Percentiles rank a stretch among this genome's conserved stretches.
phyloP scores from a whole-genome alignment of 2,797 vertebrate genomes.

The Cirrhinus molitorella region DNA sequence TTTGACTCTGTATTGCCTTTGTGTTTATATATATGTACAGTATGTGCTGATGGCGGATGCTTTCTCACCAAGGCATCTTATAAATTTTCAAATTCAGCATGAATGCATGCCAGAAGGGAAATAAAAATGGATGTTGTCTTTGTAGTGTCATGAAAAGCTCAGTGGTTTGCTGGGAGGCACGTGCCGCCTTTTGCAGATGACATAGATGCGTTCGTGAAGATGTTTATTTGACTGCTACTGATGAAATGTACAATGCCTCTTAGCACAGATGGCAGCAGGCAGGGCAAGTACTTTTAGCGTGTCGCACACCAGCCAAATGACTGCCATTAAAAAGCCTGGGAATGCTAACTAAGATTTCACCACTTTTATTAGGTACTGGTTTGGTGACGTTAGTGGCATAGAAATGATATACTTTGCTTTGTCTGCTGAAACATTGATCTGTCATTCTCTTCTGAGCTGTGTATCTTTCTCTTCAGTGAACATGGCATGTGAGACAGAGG shows the following conservation, averaged over 20 bases:
- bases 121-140: conserved; percentile 27
- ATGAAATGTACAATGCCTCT: background rate
- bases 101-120: conserved; percentile 20
- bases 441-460: background rate
- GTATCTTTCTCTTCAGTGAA: conserved; percentile 2
- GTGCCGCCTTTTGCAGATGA: conserved; percentile 17
- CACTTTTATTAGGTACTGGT: background rate
- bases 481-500: background rate
- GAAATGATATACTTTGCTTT: background rate
- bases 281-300: background rate
- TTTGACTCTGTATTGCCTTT: background rate
- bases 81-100: conserved; percentile 7
- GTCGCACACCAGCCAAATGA: background rate
- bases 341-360: background rate
- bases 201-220: background rate
- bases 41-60: conserved; percentile 4
- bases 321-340: background rate
- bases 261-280: background rate
- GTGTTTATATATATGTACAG: background rate
- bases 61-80: conserved; percentile 19
- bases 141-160: conserved; percentile 23
- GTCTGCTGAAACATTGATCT: background rate
- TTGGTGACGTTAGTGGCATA: background rate
- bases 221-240: background rate
- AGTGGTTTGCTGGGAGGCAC: background rate